These are phyloP conservation scores for Meloidogyne chitwoodi DNA, from an alignment of 1,140 invertebrate genomes.

Conservation along the genomic window DNA sequence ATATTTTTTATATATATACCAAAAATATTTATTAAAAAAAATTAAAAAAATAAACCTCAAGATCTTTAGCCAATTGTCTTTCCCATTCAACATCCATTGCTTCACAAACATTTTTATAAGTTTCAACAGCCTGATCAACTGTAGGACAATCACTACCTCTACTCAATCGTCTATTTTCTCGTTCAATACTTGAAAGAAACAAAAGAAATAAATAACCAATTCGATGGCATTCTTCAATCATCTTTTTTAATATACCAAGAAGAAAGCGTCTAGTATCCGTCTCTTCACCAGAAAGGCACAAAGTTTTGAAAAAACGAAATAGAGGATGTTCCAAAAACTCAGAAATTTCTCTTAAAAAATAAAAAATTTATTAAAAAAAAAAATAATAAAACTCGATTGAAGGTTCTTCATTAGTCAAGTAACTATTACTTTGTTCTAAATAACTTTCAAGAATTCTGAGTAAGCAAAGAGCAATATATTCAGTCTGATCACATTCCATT, in stretches of 20 bases:
- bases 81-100: slow-evolving; percentile 4
- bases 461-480: slow-evolving; percentile 29
- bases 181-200: slow-evolving; percentile 13
- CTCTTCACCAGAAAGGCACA: slow-evolving; percentile 20
- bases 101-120: slow-evolving; percentile 22
- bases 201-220: slow-evolving; percentile 31
- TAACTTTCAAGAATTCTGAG: slow-evolving; percentile 20
- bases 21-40: too few species aligned
- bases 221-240: slow-evolving; percentile 19
- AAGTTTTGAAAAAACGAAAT: slow-evolving; percentile 19
- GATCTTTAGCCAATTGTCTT: slow-evolving; percentile 10
- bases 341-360: slow-evolving; percentile 13
- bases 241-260: slow-evolving; percentile 24
- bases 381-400: slow-evolving; percentile 26
- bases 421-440: slow-evolving; percentile 6
- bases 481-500: slow-evolving; percentile 17
- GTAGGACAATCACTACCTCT: not conserved
- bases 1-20: too few species aligned
- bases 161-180: not conserved
- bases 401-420: not conserved
- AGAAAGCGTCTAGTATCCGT: slow-evolving; percentile 17
- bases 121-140: not conserved
- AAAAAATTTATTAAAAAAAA: not conserved
- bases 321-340: slow-evolving; percentile 9
- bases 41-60: too few species aligned